These are phyloP conservation scores for Lordiphosa collinella DNA, from an alignment of 1,140 invertebrate genomes.

Conservation along the genomic window DNA sequence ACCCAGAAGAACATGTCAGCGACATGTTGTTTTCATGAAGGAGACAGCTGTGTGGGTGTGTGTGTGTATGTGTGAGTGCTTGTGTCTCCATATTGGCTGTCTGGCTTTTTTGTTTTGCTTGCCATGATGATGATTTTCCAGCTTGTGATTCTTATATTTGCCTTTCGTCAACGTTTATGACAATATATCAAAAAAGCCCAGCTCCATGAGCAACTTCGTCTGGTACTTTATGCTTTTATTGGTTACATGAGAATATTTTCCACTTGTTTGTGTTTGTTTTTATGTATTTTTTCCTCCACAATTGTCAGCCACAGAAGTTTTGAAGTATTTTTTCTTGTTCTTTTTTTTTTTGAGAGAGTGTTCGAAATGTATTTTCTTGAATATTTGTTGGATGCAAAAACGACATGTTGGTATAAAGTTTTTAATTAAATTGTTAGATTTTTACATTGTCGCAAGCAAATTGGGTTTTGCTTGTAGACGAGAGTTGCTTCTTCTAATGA, in stretches of 20 bases:
- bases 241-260: slow-evolving; percentile 68
- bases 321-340: slow-evolving; percentile 53
- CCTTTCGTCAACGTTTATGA: slow-evolving; percentile 72
- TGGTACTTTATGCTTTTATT: slow-evolving; percentile 68
- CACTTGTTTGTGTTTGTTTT: slow-evolving; percentile 20
- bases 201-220: slow-evolving; percentile 20
- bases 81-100: slow-evolving; percentile 1
- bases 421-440: slow-evolving; percentile 75
- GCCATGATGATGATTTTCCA: slow-evolving; percentile 49
- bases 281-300: slow-evolving; percentile 38
- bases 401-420: slow-evolving; percentile 73
- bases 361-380: slow-evolving; percentile 17
- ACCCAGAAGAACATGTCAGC: slow-evolving; percentile 41
- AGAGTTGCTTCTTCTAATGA: too few species aligned
- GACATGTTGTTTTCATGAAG: slow-evolving; percentile 75
- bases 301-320: slow-evolving; percentile 74
- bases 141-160: slow-evolving; percentile 71
- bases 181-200: slow-evolving; percentile 55
- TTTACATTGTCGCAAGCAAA: slow-evolving; percentile 56
- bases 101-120: slow-evolving; percentile 34
- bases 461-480: slow-evolving; percentile 19
- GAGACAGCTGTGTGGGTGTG: slow-evolving; percentile 34
- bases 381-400: slow-evolving; percentile 7
- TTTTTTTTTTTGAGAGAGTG: slow-evolving; percentile 14
- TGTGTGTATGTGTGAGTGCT: slow-evolving; percentile 7